Percentiles rank a stretch among this genome's conserved stretches.
Evolutionary conservation across 1,140 invertebrate species (phyloP).

Genomic region (Acromyrmex charruanus): DNA sequence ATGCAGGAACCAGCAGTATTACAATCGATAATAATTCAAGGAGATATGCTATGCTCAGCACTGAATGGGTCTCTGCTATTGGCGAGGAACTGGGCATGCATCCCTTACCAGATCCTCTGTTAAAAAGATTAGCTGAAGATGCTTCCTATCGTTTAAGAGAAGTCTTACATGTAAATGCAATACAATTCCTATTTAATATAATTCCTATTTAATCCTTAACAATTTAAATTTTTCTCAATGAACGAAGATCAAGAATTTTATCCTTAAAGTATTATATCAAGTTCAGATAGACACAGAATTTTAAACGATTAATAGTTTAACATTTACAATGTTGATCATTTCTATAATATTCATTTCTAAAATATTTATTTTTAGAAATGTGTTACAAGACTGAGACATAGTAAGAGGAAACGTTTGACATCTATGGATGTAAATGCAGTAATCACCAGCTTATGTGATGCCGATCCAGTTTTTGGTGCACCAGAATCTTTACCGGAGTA

Average conservation of each 20-base stretch:
- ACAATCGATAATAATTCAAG: conserved; percentile 80
- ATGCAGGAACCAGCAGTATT: conserved; percentile 78
- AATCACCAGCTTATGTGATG: conserved; percentile 83
- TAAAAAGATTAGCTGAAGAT: conserved; percentile 84
- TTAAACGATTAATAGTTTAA: neutral
- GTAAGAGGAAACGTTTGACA: conserved; percentile 82
- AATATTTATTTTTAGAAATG: conserved; percentile 82
- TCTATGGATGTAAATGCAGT: conserved; percentile 84
- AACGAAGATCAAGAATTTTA: neutral
- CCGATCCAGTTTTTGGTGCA: conserved; percentile 83
- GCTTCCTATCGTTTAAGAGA: conserved; percentile 85
- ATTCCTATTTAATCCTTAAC: neutral
- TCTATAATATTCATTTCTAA: conserved; percentile 42
- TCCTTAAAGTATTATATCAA: neutral
- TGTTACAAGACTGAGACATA: conserved; percentile 84
- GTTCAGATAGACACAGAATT: neutral
- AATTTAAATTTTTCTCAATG: neutral
- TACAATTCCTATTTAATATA: neutral
- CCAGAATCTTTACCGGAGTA: conserved; percentile 83
- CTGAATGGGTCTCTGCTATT: conserved; percentile 84
- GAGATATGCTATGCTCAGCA: conserved; percentile 84
- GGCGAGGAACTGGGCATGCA: conserved; percentile 85
- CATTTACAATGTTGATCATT: neutral
- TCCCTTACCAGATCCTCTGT: conserved; percentile 81
- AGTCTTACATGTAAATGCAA: conserved; percentile 81